phyloP scores from a whole-genome alignment of 2,113 vertebrate genomes.

The Scytalopus superciliaris region DNA sequence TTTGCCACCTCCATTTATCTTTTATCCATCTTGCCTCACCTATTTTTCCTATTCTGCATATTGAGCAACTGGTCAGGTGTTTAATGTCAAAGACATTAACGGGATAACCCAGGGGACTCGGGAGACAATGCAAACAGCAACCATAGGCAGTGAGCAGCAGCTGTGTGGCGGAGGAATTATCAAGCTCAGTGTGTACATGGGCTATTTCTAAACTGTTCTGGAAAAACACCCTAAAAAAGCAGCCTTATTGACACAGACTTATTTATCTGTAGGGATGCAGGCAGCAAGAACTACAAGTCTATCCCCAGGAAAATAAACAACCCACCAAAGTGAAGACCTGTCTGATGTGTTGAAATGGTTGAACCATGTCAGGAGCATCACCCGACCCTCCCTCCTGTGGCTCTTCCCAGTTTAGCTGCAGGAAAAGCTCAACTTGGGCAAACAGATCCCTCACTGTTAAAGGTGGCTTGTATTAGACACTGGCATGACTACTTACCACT shows the following conservation, averaged over 20 bases:
- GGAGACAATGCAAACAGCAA: not conserved
- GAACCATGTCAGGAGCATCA: not conserved
- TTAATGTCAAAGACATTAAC: slow-evolving; percentile 2
- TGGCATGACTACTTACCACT: not conserved
- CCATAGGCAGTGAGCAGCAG: not conserved
- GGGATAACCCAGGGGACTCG: not conserved
- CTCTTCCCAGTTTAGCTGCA: not conserved
- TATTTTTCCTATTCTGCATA: not conserved
- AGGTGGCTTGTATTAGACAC: not conserved
- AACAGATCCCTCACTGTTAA: not conserved
- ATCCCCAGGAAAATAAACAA: not conserved
- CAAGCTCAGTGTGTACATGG: not conserved
- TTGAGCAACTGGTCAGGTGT: not conserved
- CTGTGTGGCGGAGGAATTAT: not conserved
- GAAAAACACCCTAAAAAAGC: not conserved
- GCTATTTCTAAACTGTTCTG: not conserved
- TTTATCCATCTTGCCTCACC: not conserved
- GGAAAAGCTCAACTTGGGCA: not conserved
- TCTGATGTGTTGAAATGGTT: not conserved
- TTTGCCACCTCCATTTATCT: not conserved
- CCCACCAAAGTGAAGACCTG: not conserved
- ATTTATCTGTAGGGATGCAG: not conserved
- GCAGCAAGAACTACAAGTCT: not conserved
- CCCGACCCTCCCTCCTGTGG: not conserved
- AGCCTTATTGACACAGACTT: not conserved